Evolutionary conservation across 2,888 invertebrate species (phyloP).

Genomic region (Eumerus sabulonum): DNA sequence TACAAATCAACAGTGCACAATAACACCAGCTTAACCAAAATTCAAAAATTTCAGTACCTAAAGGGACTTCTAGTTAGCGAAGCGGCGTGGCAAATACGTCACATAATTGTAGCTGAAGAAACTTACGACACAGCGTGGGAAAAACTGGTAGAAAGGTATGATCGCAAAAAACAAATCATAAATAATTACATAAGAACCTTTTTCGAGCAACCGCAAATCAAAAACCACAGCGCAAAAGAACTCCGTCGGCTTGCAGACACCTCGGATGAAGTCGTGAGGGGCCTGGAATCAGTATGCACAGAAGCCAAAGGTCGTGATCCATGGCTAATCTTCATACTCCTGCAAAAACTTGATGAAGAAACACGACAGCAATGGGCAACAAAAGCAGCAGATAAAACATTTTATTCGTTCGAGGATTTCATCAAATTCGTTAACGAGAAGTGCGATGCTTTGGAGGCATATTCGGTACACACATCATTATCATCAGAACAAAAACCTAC

Average conservation of each 20-base stretch:
- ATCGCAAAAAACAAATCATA: slow-evolving; percentile 21
- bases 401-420: slow-evolving; percentile 25
- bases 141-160: slow-evolving; percentile 18
- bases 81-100: slow-evolving; percentile 13
- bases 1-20: slow-evolving; percentile 16
- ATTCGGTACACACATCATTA: background rate
- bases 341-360: slow-evolving; percentile 12
- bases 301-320: slow-evolving; percentile 21
- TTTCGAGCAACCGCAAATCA: slow-evolving; percentile 8
- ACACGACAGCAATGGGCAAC: slow-evolving; percentile 5
- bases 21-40: background rate
- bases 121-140: slow-evolving; percentile 15
- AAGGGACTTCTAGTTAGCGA: slow-evolving; percentile 5
- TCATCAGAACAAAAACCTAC: background rate
- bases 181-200: slow-evolving; percentile 18
- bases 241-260: slow-evolving; percentile 19
- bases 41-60: background rate
- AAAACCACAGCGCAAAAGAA: slow-evolving; percentile 2
- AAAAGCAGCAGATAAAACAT: slow-evolving; percentile 6
- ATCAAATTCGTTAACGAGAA: slow-evolving; percentile 25
- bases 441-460: slow-evolving; percentile 17
- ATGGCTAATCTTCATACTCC: slow-evolving; percentile 20
- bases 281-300: slow-evolving; percentile 11
- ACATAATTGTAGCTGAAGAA: slow-evolving; percentile 16
- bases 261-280: slow-evolving; percentile 7